phyloP scores from a whole-genome alignment of 1,140 invertebrate species.

The Helicoverpa armigera region DNA sequence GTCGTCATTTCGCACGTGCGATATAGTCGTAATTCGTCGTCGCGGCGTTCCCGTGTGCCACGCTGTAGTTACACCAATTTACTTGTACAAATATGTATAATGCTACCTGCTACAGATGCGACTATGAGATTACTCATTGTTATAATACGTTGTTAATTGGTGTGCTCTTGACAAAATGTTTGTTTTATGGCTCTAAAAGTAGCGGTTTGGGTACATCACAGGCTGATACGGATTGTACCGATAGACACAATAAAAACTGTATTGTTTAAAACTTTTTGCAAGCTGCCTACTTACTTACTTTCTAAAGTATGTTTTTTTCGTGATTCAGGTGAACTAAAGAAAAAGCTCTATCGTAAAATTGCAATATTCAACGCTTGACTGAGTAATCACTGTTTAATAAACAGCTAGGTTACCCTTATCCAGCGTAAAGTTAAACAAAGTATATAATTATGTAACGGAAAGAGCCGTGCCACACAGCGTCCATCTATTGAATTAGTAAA shows the following conservation, averaged over 20 bases:
- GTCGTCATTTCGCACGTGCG: conserved; percentile 32
- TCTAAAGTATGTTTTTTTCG: conserved; percentile 13
- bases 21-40: conserved; percentile 38
- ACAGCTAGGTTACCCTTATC: conserved; percentile 15
- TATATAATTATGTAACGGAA: conserved; percentile 50
- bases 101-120: conserved; percentile 25
- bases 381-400: conserved; percentile 1
- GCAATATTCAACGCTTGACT: conserved; percentile 24
- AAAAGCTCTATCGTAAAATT: conserved; percentile 22
- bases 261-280: background rate
- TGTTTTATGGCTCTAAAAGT: background rate
- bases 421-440: conserved; percentile 41
- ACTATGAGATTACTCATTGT: conserved; percentile 20
- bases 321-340: background rate
- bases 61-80: conserved; percentile 51
- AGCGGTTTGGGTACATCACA: too few species aligned
- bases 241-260: background rate
- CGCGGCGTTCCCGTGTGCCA: conserved; percentile 4
- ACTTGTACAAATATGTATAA: conserved; percentile 45
- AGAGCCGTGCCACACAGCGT: conserved; percentile 66
- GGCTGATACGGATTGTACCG: too few species aligned
- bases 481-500: conserved; percentile 86
- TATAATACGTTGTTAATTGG: conserved; percentile 39
- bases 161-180: background rate
- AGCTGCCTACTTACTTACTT: background rate